Evolutionary conservation across 2,113 vertebrate genomes (phyloP).

Genomic region (Oceanodroma tethys): DNA sequence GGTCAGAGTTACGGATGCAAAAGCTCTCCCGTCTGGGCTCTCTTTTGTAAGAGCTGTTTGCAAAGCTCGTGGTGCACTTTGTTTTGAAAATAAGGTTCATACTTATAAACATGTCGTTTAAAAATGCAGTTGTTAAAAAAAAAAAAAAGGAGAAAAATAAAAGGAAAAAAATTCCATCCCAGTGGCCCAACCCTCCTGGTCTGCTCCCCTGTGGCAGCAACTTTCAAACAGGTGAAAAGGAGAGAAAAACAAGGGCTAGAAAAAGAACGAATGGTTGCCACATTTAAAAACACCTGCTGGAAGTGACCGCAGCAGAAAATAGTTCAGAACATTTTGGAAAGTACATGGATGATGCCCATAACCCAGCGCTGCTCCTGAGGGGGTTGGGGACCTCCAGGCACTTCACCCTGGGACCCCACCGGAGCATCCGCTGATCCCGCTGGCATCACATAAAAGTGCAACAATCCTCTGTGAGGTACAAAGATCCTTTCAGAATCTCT

Average conservation of each 20-base stretch:
- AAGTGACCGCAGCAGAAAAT: not conserved
- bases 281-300: not conserved
- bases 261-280: not conserved
- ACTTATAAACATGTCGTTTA: not conserved
- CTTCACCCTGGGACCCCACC: not conserved
- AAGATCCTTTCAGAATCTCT: not conserved
- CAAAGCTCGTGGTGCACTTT: not conserved
- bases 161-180: not conserved
- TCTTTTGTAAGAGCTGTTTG: not conserved
- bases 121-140: not conserved
- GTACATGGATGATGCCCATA: not conserved
- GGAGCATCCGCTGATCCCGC: not conserved
- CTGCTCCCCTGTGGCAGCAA: not conserved
- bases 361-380: not conserved
- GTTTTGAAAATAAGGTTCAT: not conserved
- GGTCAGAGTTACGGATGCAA: accelerated
- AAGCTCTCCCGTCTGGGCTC: not conserved
- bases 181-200: not conserved
- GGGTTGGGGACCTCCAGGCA: not conserved
- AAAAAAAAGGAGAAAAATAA: not conserved
- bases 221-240: not conserved
- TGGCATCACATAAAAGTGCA: slow-evolving; percentile 20
- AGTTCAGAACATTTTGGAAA: not conserved
- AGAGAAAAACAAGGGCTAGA: not conserved
- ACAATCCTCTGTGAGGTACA: not conserved